Evolutionary conservation across 1,140 invertebrate species (phyloP), one percentile per base, ranked within the genome.

Genomic region (Ostrea edulis): DNA sequence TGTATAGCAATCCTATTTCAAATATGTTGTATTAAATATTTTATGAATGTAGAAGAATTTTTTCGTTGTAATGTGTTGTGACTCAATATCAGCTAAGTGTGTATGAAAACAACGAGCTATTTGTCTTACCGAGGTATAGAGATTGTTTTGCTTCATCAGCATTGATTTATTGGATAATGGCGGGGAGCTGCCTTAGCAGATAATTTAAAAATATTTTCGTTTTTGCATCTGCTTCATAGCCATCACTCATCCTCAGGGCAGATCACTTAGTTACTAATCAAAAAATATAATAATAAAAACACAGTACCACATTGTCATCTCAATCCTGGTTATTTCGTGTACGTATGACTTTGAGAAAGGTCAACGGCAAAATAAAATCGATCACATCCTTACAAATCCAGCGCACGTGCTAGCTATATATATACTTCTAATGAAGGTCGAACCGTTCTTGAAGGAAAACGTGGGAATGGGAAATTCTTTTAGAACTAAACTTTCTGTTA

Each of bases 111-210:
- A 44, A 44, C 5, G 35, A 44, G 5, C 35, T 44, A 5, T 44
- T 44, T 44, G 35, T 44, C 35, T 44, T 44, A 44, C 35, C 5
- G 35, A 44, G 35, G 35, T 44, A 44, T 44, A 44, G 35, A 44
- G 5, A 44, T 44, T n/a, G 0, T n/a, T 0, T 20, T 20, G 55
- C 14, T 62, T 62, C 17, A 7, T 62, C 55, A 62, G 14, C 55
- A 62, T 62, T 62, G 55, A 62, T 62, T 62, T 62, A 62, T 62
- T 62, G 55, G 55, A 62, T 20, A n/a, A 62, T 17, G 55, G n/a
- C 17, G 55, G 17, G 14, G 20, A 2, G n/a, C 17, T 62, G 55
- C 17, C n/a, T 62, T n/a, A 62, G n/a, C 55, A 62, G n/a, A 7
- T 62, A 44, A 44, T 44, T 44, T 44, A 44, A 44, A 44, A 44